Evolutionary conservation across 2,113 vertebrate species (phyloP).

Genomic region (Zapornia atra): DNA sequence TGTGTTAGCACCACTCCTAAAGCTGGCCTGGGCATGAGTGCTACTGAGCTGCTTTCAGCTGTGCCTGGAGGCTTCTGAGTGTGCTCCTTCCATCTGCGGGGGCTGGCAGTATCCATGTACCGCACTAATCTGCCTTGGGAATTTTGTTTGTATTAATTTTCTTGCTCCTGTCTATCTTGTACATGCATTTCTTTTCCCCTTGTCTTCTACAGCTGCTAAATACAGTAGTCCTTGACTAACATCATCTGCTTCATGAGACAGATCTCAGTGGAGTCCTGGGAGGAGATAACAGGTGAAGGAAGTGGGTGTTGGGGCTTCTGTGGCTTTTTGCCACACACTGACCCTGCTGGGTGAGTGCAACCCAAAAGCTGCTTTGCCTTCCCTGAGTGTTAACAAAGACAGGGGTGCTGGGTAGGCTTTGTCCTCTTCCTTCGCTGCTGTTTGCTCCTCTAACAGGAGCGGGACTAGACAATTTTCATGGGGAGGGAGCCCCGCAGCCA

Average conservation of each 20-base stretch:
- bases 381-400: not conserved
- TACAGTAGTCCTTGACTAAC: not conserved
- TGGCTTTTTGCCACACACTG: not conserved
- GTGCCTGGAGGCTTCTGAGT: not conserved
- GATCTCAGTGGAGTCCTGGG: not conserved
- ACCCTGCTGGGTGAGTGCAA: not conserved
- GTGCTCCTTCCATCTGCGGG: not conserved
- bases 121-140: not conserved
- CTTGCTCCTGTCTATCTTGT: not conserved
- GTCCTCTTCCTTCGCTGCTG: not conserved
- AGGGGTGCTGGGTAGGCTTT: not conserved
- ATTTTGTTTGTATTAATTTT: not conserved
- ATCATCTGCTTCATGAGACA: not conserved
- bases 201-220: not conserved
- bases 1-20: conserved; percentile 15
- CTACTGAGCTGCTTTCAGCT: not conserved
- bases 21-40: not conserved
- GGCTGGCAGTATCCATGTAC: not conserved
- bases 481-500: not conserved
- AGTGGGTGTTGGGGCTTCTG: not conserved
- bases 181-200: not conserved
- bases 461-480: not conserved
- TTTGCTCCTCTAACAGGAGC: not conserved
- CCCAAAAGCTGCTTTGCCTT: not conserved
- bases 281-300: not conserved